Percentiles rank a stretch among this genome's conserved stretches.
Evolutionary conservation across 2,888 invertebrate species (phyloP).

Genomic region (Lepidochrysops patricia): DNA sequence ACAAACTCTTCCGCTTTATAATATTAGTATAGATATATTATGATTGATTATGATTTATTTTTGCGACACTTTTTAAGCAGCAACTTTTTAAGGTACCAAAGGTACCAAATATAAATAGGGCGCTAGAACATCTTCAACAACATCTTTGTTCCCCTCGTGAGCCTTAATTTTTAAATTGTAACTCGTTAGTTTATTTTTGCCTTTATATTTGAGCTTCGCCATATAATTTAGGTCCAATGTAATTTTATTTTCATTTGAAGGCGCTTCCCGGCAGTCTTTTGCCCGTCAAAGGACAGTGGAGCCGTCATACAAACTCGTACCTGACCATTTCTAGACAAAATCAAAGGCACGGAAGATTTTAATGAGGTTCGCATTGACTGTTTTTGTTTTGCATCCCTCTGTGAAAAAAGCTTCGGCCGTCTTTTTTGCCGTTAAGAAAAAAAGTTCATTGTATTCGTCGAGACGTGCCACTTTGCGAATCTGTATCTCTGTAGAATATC

Average conservation of each 20-base stretch:
- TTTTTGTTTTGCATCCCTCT: conserved; percentile 54
- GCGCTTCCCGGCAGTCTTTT: conserved; percentile 37
- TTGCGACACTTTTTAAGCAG: too few species aligned
- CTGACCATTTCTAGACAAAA: conserved; percentile 62
- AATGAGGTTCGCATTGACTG: conserved; percentile 67
- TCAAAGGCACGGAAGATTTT: conserved; percentile 71
- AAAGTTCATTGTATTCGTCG: conserved; percentile 20
- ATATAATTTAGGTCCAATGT: conserved; percentile 21
- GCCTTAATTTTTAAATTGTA: neutral
- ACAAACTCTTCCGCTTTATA: too few species aligned
- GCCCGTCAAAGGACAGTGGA: conserved; percentile 45
- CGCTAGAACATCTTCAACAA: neutral
- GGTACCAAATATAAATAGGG: neutral
- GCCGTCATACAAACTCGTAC: conserved; percentile 39
- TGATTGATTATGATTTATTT: too few species aligned
- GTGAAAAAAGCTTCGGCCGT: conserved; percentile 26
- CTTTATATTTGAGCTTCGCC: neutral
- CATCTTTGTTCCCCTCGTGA: neutral
- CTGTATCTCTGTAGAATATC: neutral
- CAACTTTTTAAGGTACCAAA: neutral
- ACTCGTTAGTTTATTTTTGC: conserved; percentile 8
- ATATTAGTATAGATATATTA: too few species aligned
- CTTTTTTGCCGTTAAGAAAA: conserved; percentile 23
- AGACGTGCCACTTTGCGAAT: conserved; percentile 16
- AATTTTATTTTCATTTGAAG: conserved; percentile 27